phyloP scores from a whole-genome alignment of 2,797 vertebrate species.

The Tachyglossus aculeatus region DNA sequence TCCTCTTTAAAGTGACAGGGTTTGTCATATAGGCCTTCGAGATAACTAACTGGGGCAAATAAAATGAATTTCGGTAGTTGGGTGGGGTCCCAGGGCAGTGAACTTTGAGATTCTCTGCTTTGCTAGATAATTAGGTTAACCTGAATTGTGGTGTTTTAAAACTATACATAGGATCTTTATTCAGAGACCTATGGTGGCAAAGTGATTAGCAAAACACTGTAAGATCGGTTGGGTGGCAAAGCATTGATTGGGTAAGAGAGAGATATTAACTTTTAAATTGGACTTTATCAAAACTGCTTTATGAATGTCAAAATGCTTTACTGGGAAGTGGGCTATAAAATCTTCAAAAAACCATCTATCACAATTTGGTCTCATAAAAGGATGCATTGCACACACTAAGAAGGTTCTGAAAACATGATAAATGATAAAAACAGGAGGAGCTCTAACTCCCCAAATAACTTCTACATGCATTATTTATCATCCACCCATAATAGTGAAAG shows the following conservation, averaged over 20 bases:
- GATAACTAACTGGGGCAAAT: too few relatives aligned
- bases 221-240: not conserved
- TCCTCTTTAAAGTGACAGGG: too few relatives aligned
- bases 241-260: not conserved
- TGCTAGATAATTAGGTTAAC: too few relatives aligned
- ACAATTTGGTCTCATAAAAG: not conserved
- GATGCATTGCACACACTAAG: not conserved
- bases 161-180: too few relatives aligned
- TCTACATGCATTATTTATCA: not conserved
- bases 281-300: not conserved
- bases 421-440: not conserved
- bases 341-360: constrained; percentile 9
- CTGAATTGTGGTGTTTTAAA: too few relatives aligned
- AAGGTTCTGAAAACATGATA: constrained; percentile 2
- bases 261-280: not conserved
- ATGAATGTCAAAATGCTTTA: not conserved
- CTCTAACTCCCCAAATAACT: not conserved
- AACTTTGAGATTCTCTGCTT: too few relatives aligned
- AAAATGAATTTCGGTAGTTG: too few relatives aligned
- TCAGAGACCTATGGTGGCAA: not conserved
- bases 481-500: not conserved
- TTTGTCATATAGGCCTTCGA: too few relatives aligned
- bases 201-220: not conserved
- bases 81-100: too few relatives aligned
- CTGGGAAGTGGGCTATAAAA: not conserved